Percentiles rank a stretch among this genome's conserved stretches.
phyloP scores from a whole-genome alignment of 2,113 vertebrate species.

The Pseudois nayaur region DNA sequence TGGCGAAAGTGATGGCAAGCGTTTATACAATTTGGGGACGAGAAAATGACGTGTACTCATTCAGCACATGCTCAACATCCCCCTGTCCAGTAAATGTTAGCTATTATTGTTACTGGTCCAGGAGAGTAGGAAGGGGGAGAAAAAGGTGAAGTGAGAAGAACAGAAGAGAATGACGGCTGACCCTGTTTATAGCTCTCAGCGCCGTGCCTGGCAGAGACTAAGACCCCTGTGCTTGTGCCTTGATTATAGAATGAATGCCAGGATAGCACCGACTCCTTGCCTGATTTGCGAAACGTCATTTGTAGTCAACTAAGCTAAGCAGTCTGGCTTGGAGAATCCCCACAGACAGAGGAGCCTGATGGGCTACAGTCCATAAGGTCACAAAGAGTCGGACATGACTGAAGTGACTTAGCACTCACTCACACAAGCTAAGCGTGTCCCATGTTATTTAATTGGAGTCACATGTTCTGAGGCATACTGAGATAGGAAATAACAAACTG shows the following conservation, averaged over 20 bases:
- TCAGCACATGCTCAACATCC: background rate
- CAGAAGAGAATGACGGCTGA: background rate
- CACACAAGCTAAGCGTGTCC: background rate
- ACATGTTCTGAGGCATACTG: background rate
- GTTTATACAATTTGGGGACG: background rate
- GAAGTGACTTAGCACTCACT: background rate
- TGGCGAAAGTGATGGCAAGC: background rate
- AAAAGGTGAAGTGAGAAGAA: background rate
- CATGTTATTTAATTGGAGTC: background rate
- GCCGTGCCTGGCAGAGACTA: background rate
- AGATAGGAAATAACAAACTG: background rate
- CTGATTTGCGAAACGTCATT: background rate
- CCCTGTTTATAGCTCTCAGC: background rate
- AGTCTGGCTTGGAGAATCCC: background rate
- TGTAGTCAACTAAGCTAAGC: background rate
- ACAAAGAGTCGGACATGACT: background rate
- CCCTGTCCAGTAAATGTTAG: background rate
- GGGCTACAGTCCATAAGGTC: background rate
- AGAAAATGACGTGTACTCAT: background rate
- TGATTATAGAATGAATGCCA: background rate
- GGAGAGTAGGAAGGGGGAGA: background rate
- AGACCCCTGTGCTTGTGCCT: background rate
- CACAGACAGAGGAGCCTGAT: background rate
- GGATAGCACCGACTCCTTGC: background rate
- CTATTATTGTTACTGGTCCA: background rate